Evolutionary conservation across 2,113 vertebrate genomes (phyloP).

Genomic region (Accipiter cooperii): DNA sequence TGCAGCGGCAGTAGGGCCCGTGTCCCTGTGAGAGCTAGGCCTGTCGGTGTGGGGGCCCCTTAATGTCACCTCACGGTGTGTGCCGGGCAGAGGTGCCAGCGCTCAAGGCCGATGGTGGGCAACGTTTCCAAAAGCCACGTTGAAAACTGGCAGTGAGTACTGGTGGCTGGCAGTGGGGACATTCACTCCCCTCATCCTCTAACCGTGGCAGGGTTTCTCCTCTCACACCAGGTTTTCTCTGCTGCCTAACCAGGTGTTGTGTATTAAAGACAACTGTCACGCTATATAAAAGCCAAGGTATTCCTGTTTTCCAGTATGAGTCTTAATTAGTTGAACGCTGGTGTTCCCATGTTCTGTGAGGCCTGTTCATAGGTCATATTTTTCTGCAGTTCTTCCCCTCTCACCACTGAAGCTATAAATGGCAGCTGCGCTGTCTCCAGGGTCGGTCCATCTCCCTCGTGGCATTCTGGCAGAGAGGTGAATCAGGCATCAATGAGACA

Average conservation of each 20-base stretch:
- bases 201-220: not conserved
- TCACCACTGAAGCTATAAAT: fast-evolving
- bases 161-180: fast-evolving
- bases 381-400: not conserved
- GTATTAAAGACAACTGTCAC: fast-evolving
- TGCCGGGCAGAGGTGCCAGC: fast-evolving
- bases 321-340: not conserved
- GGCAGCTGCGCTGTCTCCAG: not conserved
- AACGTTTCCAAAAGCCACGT: no score
- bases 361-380: not conserved
- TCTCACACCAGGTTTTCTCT: not conserved
- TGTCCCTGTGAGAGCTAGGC: fast-evolving
- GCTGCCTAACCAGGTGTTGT: fast-evolving
- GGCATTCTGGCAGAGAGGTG: not conserved
- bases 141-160: fast-evolving
- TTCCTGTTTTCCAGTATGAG: fast-evolving
- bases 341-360: fast-evolving
- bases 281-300: not conserved
- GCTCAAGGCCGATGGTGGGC: fast-evolving
- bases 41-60: fast-evolving
- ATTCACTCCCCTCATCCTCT: fast-evolving
- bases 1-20: fast-evolving
- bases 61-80: fast-evolving
- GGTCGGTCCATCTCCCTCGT: fast-evolving
- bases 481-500: not conserved